Percentiles rank a stretch among this genome's conserved stretches.
Conservation (phyloP, 2,888 invertebrate genomes). For the Camponotus fellah region DNA sequence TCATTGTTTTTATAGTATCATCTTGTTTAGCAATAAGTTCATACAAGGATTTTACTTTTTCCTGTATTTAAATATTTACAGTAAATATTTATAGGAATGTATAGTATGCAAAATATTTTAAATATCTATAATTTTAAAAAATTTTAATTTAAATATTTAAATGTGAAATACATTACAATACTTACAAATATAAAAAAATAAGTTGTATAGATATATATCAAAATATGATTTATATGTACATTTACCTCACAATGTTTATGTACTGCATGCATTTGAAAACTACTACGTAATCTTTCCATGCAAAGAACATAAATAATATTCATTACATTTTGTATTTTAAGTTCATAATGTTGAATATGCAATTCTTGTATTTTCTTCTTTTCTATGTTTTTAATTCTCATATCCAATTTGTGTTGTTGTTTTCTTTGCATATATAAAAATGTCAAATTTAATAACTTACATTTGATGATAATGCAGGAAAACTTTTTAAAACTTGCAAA, state of each 20-base stretch:
- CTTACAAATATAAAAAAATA: background rate
- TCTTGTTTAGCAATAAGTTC: conserved; percentile 66
- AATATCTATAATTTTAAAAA: too few species aligned
- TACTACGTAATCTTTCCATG: conserved; percentile 75
- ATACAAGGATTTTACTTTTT: conserved; percentile 71
- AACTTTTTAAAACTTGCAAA: background rate
- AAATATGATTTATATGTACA: background rate
- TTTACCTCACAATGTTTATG: conserved; percentile 75
- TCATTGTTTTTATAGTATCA: conserved; percentile 55
- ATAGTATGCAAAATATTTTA: too few species aligned
- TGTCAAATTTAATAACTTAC: conserved; percentile 14
- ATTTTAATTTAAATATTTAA: background rate
- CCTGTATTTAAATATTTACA: conserved; percentile 62
- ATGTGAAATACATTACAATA: background rate
- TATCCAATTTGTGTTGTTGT: conserved; percentile 69
- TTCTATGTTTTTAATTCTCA: conserved; percentile 66
- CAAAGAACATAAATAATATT: conserved; percentile 74
- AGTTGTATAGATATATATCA: conserved; percentile 1
- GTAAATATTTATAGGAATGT: too few species aligned
- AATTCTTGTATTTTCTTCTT: conserved; percentile 67
- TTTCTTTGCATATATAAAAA: conserved; percentile 60
- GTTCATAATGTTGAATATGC: conserved; percentile 64
- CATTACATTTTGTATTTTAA: conserved; percentile 74
- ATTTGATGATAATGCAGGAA: background rate
- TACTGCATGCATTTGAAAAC: conserved; percentile 69